A percentile compares a stretch with the other conserved stretches of the same genome.
Evolutionary conservation across 1,140 invertebrate species (phyloP).

Genomic region (Phymastichus coffea): DNA sequence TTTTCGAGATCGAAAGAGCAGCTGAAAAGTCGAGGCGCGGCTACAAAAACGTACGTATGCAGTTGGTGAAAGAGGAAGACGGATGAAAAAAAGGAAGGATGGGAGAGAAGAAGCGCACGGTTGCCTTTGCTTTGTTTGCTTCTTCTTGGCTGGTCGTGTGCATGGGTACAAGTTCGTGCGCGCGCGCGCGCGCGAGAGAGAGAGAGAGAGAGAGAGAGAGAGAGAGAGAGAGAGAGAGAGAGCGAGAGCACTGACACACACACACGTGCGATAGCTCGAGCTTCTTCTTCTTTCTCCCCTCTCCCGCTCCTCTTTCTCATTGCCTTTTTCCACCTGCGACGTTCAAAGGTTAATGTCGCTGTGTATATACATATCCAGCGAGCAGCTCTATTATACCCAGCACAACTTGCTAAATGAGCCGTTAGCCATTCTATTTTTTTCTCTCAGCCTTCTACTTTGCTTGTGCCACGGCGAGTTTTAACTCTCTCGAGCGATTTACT

Average conservation of each 20-base stretch:
- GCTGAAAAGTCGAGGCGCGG: neutral
- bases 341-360: slow-evolving; percentile 31
- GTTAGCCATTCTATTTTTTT: no score
- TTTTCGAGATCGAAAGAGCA: neutral
- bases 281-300: neutral
- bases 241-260: no score
- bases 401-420: no score
- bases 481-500: no score
- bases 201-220: slow-evolving; percentile 14
- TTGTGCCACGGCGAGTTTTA: no score
- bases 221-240: no score
- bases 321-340: slow-evolving; percentile 22
- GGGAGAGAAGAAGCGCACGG: neutral
- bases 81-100: neutral
- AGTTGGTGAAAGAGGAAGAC: neutral
- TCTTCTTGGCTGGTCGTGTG: slow-evolving; percentile 29
- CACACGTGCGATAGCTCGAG: neutral
- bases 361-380: no score
- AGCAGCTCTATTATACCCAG: no score
- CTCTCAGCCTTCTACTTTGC: no score
- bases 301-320: neutral
- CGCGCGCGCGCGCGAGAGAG: slow-evolving; percentile 29
- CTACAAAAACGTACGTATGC: neutral
- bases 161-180: no score
- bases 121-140: slow-evolving; percentile 15